phyloP scores from a whole-genome alignment of 2,797 vertebrate species.

The Squalus acanthias region DNA sequence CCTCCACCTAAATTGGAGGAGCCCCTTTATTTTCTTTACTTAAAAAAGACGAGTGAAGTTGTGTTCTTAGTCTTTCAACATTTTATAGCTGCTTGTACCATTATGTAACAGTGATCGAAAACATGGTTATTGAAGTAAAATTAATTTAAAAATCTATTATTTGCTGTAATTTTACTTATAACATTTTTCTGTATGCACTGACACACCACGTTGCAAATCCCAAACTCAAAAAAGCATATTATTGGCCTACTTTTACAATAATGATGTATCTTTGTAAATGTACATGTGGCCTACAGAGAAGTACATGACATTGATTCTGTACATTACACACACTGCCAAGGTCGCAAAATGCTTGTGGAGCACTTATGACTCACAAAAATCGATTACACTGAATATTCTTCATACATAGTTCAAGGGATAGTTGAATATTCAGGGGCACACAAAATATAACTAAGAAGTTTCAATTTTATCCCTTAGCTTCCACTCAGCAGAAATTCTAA shows the following conservation, averaged over 20 bases:
- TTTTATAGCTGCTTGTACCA: background rate
- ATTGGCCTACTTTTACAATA: background rate
- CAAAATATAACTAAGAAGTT: background rate
- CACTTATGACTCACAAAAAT: background rate
- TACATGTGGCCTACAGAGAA: background rate
- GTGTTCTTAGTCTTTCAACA: background rate
- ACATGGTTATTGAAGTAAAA: background rate
- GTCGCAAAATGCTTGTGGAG: background rate
- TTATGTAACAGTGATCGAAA: background rate
- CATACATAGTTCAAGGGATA: background rate
- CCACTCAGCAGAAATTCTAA: background rate
- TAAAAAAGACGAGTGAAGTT: background rate
- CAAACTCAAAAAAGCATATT: background rate
- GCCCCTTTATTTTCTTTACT: background rate
- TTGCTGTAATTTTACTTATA: background rate
- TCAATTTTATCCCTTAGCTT: background rate
- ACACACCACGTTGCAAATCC: background rate
- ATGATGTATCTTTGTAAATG: background rate
- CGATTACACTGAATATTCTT: background rate
- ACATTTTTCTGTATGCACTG: background rate
- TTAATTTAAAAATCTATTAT: background rate
- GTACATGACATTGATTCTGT: background rate
- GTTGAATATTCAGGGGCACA: background rate
- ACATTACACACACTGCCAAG: background rate
- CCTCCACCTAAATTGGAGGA: background rate